phyloP scores from a whole-genome alignment of 2,888 invertebrate genomes.

The Agonopterix subpropinquella region DNA sequence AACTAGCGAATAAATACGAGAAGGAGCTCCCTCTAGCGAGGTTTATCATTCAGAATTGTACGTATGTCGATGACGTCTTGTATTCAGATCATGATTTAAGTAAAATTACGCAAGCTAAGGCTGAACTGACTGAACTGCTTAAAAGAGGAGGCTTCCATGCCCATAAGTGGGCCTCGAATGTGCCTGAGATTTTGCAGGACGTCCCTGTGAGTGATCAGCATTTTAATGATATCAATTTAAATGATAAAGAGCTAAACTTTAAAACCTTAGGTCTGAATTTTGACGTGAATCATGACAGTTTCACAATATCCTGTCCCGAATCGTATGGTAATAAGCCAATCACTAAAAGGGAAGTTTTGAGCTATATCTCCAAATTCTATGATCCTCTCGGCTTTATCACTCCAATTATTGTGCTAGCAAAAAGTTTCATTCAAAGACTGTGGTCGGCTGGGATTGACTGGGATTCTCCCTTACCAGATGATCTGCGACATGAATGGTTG shows the following conservation, averaged over 20 bases:
- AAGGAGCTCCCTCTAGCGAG: constrained; percentile 9
- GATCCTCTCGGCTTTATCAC: constrained; percentile 11
- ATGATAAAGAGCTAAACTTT: not conserved
- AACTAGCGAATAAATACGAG: constrained; percentile 4
- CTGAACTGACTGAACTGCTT: not conserved
- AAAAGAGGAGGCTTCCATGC: not conserved
- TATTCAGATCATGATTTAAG: not conserved
- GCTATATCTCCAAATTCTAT: constrained; percentile 11
- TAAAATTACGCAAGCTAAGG: not conserved
- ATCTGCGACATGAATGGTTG: constrained; percentile 2
- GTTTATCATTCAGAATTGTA: constrained; percentile 1
- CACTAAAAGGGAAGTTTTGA: constrained; percentile 11
- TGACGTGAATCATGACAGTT: constrained; percentile 6
- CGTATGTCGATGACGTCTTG: constrained; percentile 4
- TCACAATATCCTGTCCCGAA: not conserved
- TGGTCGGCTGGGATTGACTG: constrained; percentile 4
- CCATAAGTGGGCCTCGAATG: not conserved
- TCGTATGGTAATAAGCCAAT: not conserved
- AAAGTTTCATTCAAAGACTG: constrained; percentile 11
- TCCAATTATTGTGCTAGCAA: constrained; percentile 9
- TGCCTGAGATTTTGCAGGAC: not conserved
- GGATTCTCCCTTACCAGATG: constrained; percentile 4
- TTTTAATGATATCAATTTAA: constrained; percentile 1
- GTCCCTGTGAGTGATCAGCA: not conserved
- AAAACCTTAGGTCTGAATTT: constrained; percentile 9